Evolutionary conservation across 2,113 vertebrate genomes (phyloP), one percentile per base, ranked within the genome.

Genomic region (Desmodus rotundus): DNA sequence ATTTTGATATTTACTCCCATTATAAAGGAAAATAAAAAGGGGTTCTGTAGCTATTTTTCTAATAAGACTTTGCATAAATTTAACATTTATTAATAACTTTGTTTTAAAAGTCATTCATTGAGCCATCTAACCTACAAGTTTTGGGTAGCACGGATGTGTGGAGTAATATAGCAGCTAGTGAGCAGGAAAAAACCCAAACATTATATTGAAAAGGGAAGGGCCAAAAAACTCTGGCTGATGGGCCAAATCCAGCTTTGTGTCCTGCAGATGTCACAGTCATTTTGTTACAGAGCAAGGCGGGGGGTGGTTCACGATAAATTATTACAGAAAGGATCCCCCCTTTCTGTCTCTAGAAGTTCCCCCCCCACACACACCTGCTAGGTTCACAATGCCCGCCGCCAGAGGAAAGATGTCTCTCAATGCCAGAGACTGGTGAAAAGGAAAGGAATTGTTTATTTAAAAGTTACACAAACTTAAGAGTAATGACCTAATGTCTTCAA

Each of bases 171-270:
- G 54, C 45, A 38, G 7, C 52, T 8, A n/a, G 19, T 1, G 14
- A 38, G 14, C n/a, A 19, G 26, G 2, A 36, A 52, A 61, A 72
- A 9, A 36, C 13, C 13, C 16, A 16, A 47, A 28, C 20, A 22
- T 52, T 7, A 0, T 33, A 7, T 10, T 26, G 31, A 38, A 54
- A 22, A 10, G 4, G 0, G 11, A 3, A 4, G 0, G 6, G 3
- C 22, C 4, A 0, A 0, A 15, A 45, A 7, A 67, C 13, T n/a
- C 1, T 13, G 15, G 36, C 20, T 13, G n/a, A 28, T 14, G 11
- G 43, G 31, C 5, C 45, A 56, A 77, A 22, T 33, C 28, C 43
- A 85, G 33, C 28, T 38, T 22, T 38, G 14, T 16, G 19, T 52
- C 77, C 52, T 92, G 81, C 38, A 47, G 24, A 77, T 26, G 52